Conservation (phyloP, 2,888 invertebrate genomes). For the Troilus luridus region DNA sequence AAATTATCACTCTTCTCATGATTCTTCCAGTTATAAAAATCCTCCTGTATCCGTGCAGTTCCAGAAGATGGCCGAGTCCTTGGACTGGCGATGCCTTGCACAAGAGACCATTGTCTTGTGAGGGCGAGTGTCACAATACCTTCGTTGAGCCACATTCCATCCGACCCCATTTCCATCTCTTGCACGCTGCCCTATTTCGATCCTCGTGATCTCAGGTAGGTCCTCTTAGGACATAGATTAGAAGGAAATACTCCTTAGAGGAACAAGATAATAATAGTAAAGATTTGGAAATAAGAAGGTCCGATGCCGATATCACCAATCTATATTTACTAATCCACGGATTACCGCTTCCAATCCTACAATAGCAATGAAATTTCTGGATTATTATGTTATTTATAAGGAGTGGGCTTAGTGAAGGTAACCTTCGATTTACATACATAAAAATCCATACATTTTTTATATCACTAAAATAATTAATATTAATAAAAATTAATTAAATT, state of each 20-base stretch:
- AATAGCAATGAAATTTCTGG: no score
- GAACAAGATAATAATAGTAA: no score
- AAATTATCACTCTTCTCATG: not conserved
- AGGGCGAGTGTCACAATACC: not conserved
- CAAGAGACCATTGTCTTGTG: slow-evolving; percentile 11
- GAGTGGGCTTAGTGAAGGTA: no score
- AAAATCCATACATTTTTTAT: no score
- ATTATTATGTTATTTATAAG: no score
- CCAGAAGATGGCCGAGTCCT: not conserved
- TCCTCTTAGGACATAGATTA: not conserved
- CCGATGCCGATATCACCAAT: not conserved
- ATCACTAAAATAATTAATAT: no score
- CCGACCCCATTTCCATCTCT: not conserved
- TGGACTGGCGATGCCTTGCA: not conserved
- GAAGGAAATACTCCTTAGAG: not conserved
- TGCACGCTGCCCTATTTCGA: not conserved
- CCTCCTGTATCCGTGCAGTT: not conserved
- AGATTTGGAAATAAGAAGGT: no score
- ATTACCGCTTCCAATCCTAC: no score
- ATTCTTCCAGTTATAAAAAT: not conserved
- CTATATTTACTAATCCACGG: not conserved
- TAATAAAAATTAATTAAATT: no score
- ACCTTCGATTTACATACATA: no score
- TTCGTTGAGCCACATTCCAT: not conserved
- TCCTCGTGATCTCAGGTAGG: not conserved